Conservation (phyloP, 2,113 vertebrate species). For the Myotis yumanensis region DNA sequence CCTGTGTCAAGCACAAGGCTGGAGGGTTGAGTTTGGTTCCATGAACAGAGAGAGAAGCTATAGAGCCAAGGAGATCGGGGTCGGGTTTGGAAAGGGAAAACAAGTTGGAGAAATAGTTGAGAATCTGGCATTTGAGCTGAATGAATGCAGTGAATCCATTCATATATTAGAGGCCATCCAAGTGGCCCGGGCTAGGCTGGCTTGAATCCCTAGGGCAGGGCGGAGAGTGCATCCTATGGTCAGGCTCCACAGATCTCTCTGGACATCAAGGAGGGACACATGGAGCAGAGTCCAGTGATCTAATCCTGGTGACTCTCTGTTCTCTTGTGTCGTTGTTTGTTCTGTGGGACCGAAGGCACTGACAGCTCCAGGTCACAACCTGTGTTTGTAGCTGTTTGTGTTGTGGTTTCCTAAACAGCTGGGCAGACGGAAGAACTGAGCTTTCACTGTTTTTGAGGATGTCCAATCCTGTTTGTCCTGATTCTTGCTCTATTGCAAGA, state of each 20-base stretch:
- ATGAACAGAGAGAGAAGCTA: neutral
- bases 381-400: conserved; percentile 39
- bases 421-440: neutral
- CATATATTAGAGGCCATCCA: neutral
- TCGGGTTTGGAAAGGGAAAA: neutral
- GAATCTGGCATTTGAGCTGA: neutral
- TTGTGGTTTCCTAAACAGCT: conserved; percentile 62
- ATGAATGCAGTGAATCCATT: neutral
- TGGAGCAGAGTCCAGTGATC: conserved; percentile 6
- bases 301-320: neutral
- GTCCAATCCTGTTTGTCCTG: neutral
- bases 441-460: neutral
- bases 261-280: conserved; percentile 29
- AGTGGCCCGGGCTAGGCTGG: neutral
- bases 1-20: neutral
- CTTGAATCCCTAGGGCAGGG: neutral
- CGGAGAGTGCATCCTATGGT: neutral
- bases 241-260: conserved; percentile 18
- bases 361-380: conserved; percentile 28
- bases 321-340: neutral
- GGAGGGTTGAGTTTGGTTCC: neutral
- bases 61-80: neutral
- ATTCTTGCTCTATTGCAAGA: neutral
- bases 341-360: neutral
- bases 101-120: neutral